Percentiles rank a stretch among this genome's conserved stretches.
Evolutionary conservation across 2,797 vertebrate species (phyloP).

Genomic region (Lagocephalus sceleratus): DNA sequence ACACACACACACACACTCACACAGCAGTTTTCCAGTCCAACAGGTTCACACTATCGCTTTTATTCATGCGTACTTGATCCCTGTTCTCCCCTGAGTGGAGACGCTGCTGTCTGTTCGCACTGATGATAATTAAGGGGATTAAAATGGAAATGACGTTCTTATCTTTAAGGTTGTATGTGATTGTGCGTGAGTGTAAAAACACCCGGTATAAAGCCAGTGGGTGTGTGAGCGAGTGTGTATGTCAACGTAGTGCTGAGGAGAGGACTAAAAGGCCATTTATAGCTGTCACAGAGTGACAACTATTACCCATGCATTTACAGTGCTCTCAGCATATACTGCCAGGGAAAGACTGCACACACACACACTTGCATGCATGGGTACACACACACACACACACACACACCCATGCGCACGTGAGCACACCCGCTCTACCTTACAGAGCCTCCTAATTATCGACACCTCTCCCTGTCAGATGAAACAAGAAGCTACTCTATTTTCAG

Average conservation of each 20-base stretch:
- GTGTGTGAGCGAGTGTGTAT: conserved; percentile 33
- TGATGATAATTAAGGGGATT: conserved; percentile 54
- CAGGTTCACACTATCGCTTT: conserved; percentile 5
- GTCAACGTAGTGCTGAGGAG: conserved; percentile 54
- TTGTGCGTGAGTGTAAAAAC: conserved; percentile 4
- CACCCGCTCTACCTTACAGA: conserved; percentile 62
- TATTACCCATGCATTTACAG: conserved; percentile 72
- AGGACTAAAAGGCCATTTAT: conserved; percentile 71
- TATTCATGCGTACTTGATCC: conserved; percentile 26
- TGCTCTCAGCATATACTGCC: conserved; percentile 62
- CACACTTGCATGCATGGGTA: conserved; percentile 8
- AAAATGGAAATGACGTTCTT: conserved; percentile 52
- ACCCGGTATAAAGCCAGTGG: conserved; percentile 1
- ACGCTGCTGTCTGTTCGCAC: conserved; percentile 24
- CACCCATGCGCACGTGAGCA: conserved; percentile 19
- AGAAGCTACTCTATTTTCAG: conserved; percentile 75
- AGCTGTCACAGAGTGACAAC: conserved; percentile 69
- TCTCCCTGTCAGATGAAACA: conserved; percentile 72
- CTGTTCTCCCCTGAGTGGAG: conserved; percentile 38
- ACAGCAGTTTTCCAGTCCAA: conserved; percentile 20
- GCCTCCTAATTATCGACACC: conserved; percentile 73
- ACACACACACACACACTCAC: background rate
- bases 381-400: conserved; percentile 22
- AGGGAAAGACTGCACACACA: conserved; percentile 33
- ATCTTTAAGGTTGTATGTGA: conserved; percentile 22